These are phyloP conservation scores for Philopotamus ludificatus DNA, from an alignment of 1,140 invertebrate genomes.

Conservation along the genomic window DNA sequence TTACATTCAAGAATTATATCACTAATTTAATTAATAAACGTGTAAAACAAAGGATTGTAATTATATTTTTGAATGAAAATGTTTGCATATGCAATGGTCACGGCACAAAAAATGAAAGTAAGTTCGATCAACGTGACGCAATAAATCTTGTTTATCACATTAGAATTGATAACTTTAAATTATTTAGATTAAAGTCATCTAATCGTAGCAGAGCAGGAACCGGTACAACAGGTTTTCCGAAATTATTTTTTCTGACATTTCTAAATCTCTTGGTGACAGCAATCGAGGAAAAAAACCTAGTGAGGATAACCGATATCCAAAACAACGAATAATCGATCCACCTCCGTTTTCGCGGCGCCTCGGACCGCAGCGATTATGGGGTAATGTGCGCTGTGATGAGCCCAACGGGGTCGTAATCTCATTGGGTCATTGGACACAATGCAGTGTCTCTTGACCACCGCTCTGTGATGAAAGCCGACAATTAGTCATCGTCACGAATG, in stretches of 20 bases:
- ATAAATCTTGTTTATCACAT: not conserved
- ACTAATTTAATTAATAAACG: not conserved
- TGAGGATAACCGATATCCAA: not conserved
- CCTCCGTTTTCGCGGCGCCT: no score
- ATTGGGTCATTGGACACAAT: not conserved
- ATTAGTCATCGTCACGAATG: no score
- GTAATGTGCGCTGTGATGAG: no score
- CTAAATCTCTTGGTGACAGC: not conserved
- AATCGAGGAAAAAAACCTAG: not conserved
- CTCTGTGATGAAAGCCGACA: not conserved
- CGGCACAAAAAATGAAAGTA: slow-evolving; percentile 1
- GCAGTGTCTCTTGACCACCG: not conserved
- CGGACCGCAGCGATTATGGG: no score
- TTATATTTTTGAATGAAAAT: not conserved
- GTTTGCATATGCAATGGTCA: not conserved
- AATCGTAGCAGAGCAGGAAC: not conserved
- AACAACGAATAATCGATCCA: not conserved
- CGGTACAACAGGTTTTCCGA: not conserved
- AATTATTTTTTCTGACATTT: not conserved
- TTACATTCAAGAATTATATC: not conserved
- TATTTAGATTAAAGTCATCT: slow-evolving; percentile 12
- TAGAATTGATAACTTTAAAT: slow-evolving; percentile 3
- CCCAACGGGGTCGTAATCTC: no score
- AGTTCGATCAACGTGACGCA: not conserved
- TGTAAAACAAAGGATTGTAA: not conserved